Conservation (phyloP, 2,113 vertebrate genomes). For the Scopus umbretta region DNA sequence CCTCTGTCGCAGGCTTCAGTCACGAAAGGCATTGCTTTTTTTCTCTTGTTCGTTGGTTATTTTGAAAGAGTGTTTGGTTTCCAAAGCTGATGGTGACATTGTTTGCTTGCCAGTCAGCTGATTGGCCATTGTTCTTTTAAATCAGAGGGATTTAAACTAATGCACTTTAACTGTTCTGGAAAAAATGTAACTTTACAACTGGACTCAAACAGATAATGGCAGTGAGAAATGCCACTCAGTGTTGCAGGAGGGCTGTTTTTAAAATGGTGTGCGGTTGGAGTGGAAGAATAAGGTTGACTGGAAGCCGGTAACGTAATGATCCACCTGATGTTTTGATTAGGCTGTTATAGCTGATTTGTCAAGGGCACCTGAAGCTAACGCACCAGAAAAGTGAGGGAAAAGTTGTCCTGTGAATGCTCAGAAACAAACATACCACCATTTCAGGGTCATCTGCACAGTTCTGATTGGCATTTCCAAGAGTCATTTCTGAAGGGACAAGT, state of each 20-base stretch:
- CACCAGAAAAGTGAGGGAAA: background rate
- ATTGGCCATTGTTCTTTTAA: constrained; percentile 21
- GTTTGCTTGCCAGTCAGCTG: constrained; percentile 8
- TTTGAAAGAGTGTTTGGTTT: constrained; percentile 18
- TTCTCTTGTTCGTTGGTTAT: background rate
- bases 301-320: background rate
- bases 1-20: background rate
- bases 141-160: background rate
- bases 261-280: background rate
- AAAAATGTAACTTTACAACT: background rate
- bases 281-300: background rate
- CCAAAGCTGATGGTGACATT: background rate
- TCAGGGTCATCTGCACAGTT: background rate
- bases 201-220: background rate
- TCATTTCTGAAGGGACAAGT: background rate
- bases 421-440: background rate
- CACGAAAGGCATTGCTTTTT: background rate
- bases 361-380: background rate
- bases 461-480: background rate
- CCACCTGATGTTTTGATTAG: background rate
- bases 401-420: background rate
- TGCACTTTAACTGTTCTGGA: constrained; percentile 38
- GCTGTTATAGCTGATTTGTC: background rate
- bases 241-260: background rate
- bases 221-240: background rate